Conservation (phyloP, 2,888 invertebrate species). For the Sabatieria punctata region DNA sequence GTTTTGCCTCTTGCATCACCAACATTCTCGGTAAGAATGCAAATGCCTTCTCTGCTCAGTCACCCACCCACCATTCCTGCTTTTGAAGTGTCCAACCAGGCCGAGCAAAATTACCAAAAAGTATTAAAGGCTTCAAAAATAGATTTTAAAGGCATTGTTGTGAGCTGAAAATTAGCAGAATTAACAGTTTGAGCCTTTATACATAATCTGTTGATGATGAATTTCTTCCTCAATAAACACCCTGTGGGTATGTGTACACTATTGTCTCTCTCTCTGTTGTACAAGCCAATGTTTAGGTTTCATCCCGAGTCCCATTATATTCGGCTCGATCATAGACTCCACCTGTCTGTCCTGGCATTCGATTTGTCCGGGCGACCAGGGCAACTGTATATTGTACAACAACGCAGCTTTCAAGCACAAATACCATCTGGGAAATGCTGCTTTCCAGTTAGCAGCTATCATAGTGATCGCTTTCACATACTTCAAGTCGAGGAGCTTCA, state of each 20-base stretch:
- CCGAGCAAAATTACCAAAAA: neutral
- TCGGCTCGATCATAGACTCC: conserved; percentile 19
- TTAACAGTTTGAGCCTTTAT: no score
- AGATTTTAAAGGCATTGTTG: no score
- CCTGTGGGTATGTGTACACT: no score
- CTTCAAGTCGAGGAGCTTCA: conserved; percentile 4
- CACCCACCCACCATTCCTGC: no score
- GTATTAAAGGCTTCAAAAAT: no score
- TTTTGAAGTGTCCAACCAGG: neutral
- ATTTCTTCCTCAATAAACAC: no score
- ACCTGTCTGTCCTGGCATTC: conserved; percentile 18
- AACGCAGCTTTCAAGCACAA: conserved; percentile 16
- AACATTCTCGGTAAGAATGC: conserved; percentile 17
- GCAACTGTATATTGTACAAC: conserved; percentile 22
- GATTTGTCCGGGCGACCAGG: conserved; percentile 17
- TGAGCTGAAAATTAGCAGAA: no score
- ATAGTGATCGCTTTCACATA: conserved; percentile 1
- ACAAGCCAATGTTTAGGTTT: no score
- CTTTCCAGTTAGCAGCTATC: conserved; percentile 10
- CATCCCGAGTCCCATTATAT: conserved; percentile 22
- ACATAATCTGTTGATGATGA: no score
- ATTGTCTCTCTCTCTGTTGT: no score
- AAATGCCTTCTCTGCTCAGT: no score
- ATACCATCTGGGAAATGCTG: conserved; percentile 18
- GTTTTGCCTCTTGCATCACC: conserved; percentile 19